These are phyloP conservation scores for Tylochromis polylepis DNA, from an alignment of 2,113 vertebrate genomes.

Conservation along the genomic window DNA sequence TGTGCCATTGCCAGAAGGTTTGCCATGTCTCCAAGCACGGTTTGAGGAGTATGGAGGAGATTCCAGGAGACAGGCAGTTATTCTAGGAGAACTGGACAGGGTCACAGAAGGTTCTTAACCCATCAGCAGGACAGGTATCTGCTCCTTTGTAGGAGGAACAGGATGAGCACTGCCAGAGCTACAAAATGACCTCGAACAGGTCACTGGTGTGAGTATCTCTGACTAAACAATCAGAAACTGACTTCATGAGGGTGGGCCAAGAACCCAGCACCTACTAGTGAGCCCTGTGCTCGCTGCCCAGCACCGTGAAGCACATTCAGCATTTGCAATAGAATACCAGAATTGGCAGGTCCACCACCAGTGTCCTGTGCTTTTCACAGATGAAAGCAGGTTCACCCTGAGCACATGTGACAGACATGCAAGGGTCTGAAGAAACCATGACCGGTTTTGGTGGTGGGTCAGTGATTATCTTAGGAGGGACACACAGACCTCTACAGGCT, in stretches of 20 bases:
- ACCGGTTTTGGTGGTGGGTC: not conserved
- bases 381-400: not conserved
- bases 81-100: too few relatives aligned
- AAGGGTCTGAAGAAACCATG: not conserved
- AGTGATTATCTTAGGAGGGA: not conserved
- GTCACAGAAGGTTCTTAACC: too few relatives aligned
- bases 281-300: not conserved
- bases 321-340: too few relatives aligned
- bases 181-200: not conserved
- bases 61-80: too few relatives aligned
- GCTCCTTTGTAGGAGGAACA: too few relatives aligned
- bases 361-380: not conserved
- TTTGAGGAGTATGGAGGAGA: too few relatives aligned
- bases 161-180: too few relatives aligned
- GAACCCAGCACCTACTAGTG: not conserved
- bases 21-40: too few relatives aligned
- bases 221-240: not conserved
- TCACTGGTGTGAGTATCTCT: not conserved
- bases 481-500: not conserved
- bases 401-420: not conserved
- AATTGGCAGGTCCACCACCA: too few relatives aligned
- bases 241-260: not conserved
- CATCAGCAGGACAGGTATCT: too few relatives aligned
- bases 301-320: too few relatives aligned
- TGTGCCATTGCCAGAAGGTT: too few relatives aligned